These are phyloP conservation scores for Calliscelio sp. DNA, from an alignment of 2,888 invertebrate genomes.

Conservation along the genomic window DNA sequence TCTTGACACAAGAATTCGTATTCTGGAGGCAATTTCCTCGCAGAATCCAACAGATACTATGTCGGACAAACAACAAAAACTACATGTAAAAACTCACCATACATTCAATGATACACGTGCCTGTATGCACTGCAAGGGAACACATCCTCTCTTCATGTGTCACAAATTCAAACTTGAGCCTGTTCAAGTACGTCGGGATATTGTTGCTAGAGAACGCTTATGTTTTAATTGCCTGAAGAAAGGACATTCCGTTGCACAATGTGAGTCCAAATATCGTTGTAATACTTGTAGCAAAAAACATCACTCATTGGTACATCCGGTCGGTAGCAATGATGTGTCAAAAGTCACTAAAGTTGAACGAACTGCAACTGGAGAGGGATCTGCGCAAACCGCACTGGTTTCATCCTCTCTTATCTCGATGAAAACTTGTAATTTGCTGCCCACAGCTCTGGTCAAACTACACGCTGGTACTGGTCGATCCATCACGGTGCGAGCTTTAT, in stretches of 20 bases:
- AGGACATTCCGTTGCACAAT: not conserved
- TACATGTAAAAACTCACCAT: not conserved
- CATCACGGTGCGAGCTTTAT: constrained; percentile 15
- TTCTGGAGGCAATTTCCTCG: constrained; percentile 3
- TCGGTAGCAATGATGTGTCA: too few relatives aligned
- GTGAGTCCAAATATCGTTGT: not conserved
- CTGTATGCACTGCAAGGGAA: not conserved
- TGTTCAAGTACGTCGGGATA: not conserved
- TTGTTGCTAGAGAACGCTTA: not conserved
- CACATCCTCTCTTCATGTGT: not conserved
- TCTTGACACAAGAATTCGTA: constrained; percentile 11
- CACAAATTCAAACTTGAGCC: not conserved
- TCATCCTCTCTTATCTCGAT: not conserved
- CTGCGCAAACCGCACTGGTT: not conserved
- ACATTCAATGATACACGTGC: not conserved
- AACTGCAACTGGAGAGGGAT: too few relatives aligned
- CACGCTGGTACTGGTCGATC: not conserved
- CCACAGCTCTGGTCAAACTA: constrained; percentile 9
- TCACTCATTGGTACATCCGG: not conserved
- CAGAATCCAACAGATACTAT: not conserved
- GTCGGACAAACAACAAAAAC: not conserved
- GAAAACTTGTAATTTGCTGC: constrained; percentile 12
- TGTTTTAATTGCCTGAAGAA: constrained; percentile 20
- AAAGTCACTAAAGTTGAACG: not conserved
- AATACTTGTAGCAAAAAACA: not conserved